Percentiles rank a stretch among this genome's conserved stretches.
These are phyloP conservation scores for Baccha elongata DNA, from an alignment of 2,888 invertebrate genomes.

Conservation along the genomic window DNA sequence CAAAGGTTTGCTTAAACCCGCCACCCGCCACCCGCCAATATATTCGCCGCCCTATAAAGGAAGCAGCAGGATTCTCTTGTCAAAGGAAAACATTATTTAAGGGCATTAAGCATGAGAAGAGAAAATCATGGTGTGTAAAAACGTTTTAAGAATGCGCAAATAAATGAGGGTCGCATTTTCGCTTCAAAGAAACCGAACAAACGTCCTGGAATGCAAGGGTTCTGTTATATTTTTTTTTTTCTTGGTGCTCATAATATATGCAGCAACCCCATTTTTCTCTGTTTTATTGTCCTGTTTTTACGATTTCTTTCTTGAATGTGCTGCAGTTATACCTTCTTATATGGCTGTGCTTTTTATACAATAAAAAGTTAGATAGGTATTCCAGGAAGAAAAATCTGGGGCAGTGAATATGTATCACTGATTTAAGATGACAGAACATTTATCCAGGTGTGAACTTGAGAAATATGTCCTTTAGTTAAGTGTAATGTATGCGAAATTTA, in stretches of 20 bases:
- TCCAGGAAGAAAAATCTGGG: slow-evolving; percentile 14
- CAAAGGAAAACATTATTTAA: slow-evolving; percentile 61
- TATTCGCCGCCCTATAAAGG: no score
- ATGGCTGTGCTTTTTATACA: no score
- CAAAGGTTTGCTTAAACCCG: slow-evolving; percentile 7
- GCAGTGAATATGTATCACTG: slow-evolving; percentile 35
- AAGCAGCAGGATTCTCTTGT: slow-evolving; percentile 25
- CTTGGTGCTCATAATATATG: neutral
- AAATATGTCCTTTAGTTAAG: slow-evolving; percentile 60
- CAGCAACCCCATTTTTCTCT: slow-evolving; percentile 30
- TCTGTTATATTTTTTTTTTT: neutral
- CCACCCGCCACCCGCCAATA: neutral
- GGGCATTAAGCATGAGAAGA: slow-evolving; percentile 41
- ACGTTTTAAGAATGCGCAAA: slow-evolving; percentile 58
- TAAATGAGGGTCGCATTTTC: slow-evolving; percentile 40
- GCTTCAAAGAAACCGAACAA: slow-evolving; percentile 5
- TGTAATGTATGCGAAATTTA: slow-evolving; percentile 31
- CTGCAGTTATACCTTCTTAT: neutral
- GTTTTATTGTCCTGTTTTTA: slow-evolving; percentile 62
- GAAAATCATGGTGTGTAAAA: slow-evolving; percentile 27
- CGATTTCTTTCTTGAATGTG: slow-evolving; percentile 38
- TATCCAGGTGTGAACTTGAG: slow-evolving; percentile 53
- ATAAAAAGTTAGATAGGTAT: slow-evolving; percentile 19
- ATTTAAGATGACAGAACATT: neutral
- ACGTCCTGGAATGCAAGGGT: slow-evolving; percentile 42